Conservation (phyloP, 1,140 invertebrate species). For the Radopholus similis region DNA sequence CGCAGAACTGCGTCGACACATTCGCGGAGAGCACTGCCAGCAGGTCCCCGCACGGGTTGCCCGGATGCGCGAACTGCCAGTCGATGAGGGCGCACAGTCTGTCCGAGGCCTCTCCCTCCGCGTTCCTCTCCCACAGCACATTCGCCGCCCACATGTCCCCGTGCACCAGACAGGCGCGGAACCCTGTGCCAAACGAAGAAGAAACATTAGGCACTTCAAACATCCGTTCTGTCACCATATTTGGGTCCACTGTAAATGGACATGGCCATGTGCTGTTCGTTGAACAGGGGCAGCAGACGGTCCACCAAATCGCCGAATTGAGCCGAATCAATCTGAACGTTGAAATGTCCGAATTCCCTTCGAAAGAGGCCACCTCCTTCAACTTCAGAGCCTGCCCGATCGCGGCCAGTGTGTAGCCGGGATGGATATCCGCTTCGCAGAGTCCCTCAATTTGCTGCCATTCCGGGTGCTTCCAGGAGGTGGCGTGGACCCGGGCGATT, state of each 20-base stretch:
- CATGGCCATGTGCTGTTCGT: background rate
- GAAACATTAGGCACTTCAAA: no score
- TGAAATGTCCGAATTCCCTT: background rate
- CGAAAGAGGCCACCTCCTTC: background rate
- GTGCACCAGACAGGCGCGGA: slow-evolving; percentile 37
- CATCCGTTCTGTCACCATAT: no score
- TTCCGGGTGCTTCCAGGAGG: slow-evolving; percentile 33
- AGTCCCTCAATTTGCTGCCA: slow-evolving; percentile 20
- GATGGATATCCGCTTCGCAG: background rate
- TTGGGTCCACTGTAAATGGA: slow-evolving; percentile 1
- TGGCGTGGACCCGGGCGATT: slow-evolving; percentile 29
- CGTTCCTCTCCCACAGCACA: slow-evolving; percentile 34
- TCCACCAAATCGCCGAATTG: background rate
- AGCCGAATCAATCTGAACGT: background rate
- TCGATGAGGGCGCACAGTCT: slow-evolving; percentile 36
- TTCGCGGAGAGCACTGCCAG: slow-evolving; percentile 33
- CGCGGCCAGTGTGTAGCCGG: background rate
- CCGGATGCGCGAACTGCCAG: slow-evolving; percentile 35
- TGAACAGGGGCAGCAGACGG: background rate
- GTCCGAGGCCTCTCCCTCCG: slow-evolving; percentile 20
- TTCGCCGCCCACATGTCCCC: slow-evolving; percentile 43
- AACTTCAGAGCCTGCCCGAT: background rate
- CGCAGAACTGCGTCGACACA: slow-evolving; percentile 27
- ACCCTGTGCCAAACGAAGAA: no score
- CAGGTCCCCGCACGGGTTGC: slow-evolving; percentile 38